Base-by-base conservation (phyloP, 2,113 vertebrate species). In the Sciurus niger region DNA sequence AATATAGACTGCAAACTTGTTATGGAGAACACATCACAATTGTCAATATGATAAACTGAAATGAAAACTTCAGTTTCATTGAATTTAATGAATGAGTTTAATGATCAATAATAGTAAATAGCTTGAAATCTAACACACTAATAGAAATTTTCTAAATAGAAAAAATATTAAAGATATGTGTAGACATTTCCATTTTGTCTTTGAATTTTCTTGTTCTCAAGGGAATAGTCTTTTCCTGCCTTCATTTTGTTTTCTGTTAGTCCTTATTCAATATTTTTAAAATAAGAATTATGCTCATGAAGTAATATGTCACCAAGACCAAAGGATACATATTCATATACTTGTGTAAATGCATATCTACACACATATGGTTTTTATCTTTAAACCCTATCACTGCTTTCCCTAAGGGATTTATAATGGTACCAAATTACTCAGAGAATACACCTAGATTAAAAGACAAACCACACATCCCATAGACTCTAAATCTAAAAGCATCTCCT, bases 401-500 rank as follows among this genome's bases (percentile, higher is more conserved):
- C 22, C 18, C 30, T 63, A 28, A 74, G 32, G 67, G 12, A 17
- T 78, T 90, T n/a, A 74, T 22, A 25, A 34, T 58, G 5, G 24
- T 70, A 0, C 43, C 92, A 34, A 63, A 46, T 89, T n/a, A 70
- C 20, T 83, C 95, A 30, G 24, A 96, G 28, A 92, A 74, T 51
- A 46, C 89, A 94, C 12, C 30, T 92, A 70, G 14, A 25, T 96
- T 96, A 60, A 92, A 96, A 96, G 86, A 67, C 22, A 96, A 91
- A 34, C 28, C 37, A 18, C 74, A 93, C 10, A 76, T 95, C 96
- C 79, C 87, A 73, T 32, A 79, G 83, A 95, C 28, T 91, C 10
- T 97, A 91, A 98, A 97, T 94, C 11, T 86, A 4, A 63, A 63
- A 97, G 53, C 65, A 28, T 93, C 79, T 97, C 88, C n/a, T 76